Percentiles rank a stretch among this genome's conserved stretches.
Conservation (phyloP, 1,140 invertebrate species). For the Drosophila sulfurigaster region DNA sequence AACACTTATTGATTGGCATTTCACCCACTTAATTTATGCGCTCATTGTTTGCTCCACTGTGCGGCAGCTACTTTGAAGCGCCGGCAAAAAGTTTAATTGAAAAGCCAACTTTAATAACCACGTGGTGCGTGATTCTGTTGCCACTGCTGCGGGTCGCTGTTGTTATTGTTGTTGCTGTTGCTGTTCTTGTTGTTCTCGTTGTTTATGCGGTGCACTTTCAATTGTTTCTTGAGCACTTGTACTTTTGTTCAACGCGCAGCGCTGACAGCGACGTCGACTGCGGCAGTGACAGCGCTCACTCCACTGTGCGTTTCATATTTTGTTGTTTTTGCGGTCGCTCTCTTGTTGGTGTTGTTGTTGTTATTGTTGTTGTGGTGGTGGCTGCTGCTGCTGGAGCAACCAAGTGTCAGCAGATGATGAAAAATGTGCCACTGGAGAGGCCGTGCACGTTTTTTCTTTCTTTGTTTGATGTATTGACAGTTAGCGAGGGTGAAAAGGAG, state of each 20-base stretch:
- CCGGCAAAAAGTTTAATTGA: constrained; percentile 68
- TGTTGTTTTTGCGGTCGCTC: constrained; percentile 39
- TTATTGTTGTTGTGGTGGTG: constrained; percentile 9
- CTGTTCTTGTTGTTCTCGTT: constrained; percentile 29
- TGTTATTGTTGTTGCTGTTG: not conserved
- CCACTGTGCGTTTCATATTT: not conserved
- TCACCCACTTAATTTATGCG: not conserved
- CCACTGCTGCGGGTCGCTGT: constrained; percentile 41
- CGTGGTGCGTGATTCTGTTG: constrained; percentile 62
- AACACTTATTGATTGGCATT: too few relatives aligned
- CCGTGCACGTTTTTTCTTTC: constrained; percentile 6
- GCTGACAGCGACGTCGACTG: constrained; percentile 13
- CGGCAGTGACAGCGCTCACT: not conserved
- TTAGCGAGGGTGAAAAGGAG: constrained; percentile 5
- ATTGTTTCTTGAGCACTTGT: constrained; percentile 54
- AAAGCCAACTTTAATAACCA: constrained; percentile 71
- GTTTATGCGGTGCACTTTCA: constrained; percentile 44
- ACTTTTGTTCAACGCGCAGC: constrained; percentile 39
- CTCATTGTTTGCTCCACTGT: constrained; percentile 30
- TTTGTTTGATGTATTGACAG: constrained; percentile 74
- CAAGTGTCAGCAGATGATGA: constrained; percentile 77
- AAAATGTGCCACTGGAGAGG: constrained; percentile 77
- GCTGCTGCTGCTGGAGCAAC: constrained; percentile 36
- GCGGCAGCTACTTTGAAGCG: constrained; percentile 40
- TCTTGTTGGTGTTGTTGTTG: constrained; percentile 36